Conservation (phyloP, 2,888 invertebrate genomes). For the Dolichomitus sp. region DNA sequence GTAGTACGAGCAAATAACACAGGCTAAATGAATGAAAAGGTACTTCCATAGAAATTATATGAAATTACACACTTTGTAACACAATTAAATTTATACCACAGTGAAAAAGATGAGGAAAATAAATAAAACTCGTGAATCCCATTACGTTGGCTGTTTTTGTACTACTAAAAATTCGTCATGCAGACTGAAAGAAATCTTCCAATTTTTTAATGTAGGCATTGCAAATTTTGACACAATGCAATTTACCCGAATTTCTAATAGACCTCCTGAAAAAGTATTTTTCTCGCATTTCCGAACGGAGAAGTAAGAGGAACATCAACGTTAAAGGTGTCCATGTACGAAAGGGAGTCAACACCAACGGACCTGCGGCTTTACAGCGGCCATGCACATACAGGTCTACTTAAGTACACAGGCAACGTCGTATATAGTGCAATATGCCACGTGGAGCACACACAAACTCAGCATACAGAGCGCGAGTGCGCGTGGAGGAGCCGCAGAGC, state of each 20-base stretch:
- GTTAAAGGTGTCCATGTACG: constrained; percentile 1
- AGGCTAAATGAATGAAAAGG: too few relatives aligned
- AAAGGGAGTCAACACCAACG: constrained; percentile 49
- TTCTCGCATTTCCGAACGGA: neutral
- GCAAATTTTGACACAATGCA: neutral
- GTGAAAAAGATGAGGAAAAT: too few relatives aligned
- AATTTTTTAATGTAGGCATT: too few relatives aligned
- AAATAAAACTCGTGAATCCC: too few relatives aligned
- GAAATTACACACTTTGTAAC: too few relatives aligned
- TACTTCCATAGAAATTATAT: too few relatives aligned
- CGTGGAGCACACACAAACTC: constrained; percentile 42
- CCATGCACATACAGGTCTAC: constrained; percentile 29
- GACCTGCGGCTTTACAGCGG: constrained; percentile 10
- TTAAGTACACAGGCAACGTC: constrained; percentile 30
- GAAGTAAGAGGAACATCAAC: neutral
- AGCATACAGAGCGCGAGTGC: constrained; percentile 42
- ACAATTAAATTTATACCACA: too few relatives aligned
- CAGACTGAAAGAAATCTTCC: too few relatives aligned
- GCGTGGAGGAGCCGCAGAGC: constrained; percentile 70
- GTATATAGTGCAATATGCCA: constrained; percentile 43
- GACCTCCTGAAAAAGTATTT: constrained; percentile 19
- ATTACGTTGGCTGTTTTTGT: too few relatives aligned
- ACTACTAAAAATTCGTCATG: too few relatives aligned
- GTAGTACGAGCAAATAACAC: too few relatives aligned
- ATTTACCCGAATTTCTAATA: neutral